Evolutionary conservation across 92 coral and sea anemone genomes (phyloP).

Genomic region (Palythoa caribaeorum): DNA sequence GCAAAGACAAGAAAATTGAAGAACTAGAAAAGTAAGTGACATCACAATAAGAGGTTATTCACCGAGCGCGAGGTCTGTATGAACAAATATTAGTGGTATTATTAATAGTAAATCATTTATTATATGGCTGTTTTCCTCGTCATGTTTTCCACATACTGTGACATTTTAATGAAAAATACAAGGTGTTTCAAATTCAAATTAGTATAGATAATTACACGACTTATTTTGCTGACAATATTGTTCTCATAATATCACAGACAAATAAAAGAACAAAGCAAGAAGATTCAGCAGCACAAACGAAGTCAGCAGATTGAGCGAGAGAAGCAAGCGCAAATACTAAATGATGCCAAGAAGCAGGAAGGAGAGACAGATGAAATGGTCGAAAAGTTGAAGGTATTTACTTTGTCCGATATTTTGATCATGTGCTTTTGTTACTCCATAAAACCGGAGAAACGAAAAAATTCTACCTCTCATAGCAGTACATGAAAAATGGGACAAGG

Average conservation of each 20-base stretch:
- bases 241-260: conserved; percentile 63
- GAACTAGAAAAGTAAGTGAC: conserved; percentile 85
- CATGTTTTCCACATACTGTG: too few relatives aligned
- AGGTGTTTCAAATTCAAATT: too few relatives aligned
- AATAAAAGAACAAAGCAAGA: conserved; percentile 91
- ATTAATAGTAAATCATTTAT: too few relatives aligned
- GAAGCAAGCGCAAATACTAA: conserved; percentile 89
- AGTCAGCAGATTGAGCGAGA: conserved; percentile 97
- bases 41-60: background rate
- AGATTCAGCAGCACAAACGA: conserved; percentile 85
- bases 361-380: conserved; percentile 83
- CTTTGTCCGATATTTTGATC: background rate
- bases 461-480: too few relatives aligned
- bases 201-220: too few relatives aligned
- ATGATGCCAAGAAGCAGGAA: conserved; percentile 93
- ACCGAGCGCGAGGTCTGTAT: too few relatives aligned
- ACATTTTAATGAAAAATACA: too few relatives aligned
- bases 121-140: too few relatives aligned
- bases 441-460: background rate
- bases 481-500: too few relatives aligned
- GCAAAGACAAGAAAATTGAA: conserved; percentile 83
- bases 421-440: background rate
- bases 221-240: background rate
- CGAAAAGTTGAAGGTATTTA: conserved; percentile 80
- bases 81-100: too few relatives aligned